Conservation (phyloP, 2,113 vertebrate genomes). For the Melanotaenia duboulayi region DNA sequence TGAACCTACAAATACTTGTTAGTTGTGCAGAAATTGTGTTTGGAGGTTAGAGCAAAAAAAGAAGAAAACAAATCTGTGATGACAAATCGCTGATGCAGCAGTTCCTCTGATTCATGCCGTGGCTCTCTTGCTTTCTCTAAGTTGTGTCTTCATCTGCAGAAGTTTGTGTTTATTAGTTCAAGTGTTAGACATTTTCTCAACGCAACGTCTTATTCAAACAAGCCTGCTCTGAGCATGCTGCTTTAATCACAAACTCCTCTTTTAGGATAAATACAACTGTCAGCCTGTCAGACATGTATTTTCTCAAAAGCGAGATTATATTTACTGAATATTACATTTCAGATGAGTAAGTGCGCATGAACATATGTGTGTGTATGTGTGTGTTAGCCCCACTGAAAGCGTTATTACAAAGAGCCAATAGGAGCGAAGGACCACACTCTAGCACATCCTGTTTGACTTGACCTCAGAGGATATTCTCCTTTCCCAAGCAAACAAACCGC, state of each 20-base stretch:
- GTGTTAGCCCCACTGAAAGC: conserved; percentile 54
- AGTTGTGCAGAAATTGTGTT: conserved; percentile 10
- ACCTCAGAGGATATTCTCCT: conserved; percentile 83
- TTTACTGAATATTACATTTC: conserved; percentile 53
- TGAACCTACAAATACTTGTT: conserved; percentile 46
- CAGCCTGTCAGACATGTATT: conserved; percentile 63
- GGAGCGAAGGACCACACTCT: conserved; percentile 73
- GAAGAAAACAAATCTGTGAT: background rate
- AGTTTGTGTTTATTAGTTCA: conserved; percentile 78
- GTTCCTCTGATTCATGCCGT: conserved; percentile 43
- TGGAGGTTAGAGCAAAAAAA: background rate
- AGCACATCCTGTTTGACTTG: conserved; percentile 81
- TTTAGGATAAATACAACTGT: conserved; percentile 70
- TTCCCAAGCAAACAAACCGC: conserved; percentile 82
- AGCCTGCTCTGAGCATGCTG: conserved; percentile 47
- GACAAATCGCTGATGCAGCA: conserved; percentile 54
- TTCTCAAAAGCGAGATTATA: conserved; percentile 48
- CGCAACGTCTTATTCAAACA: conserved; percentile 75
- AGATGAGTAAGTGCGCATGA: conserved; percentile 27
- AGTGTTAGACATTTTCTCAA: conserved; percentile 75
- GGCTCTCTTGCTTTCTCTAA: conserved; percentile 28
- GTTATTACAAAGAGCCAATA: conserved; percentile 76
- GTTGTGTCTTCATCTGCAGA: conserved; percentile 59
- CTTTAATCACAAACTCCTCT: conserved; percentile 70
- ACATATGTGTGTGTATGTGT: conserved; percentile 32